Evolutionary conservation across 1,140 invertebrate genomes (phyloP).

Genomic region (Halesus radiatus): DNA sequence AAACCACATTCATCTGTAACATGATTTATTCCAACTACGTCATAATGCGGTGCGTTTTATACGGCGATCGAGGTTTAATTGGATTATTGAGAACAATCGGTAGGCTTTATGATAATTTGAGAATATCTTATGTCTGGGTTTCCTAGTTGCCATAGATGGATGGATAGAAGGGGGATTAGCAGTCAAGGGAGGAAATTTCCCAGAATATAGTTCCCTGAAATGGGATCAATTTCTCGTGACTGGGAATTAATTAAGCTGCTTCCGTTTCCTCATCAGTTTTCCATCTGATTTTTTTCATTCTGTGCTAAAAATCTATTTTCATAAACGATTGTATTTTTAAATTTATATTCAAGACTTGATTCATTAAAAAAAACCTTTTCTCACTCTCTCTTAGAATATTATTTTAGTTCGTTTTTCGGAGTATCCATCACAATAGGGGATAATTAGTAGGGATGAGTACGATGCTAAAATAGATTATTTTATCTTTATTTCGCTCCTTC

Average conservation of each 20-base stretch:
- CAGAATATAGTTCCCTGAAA: conserved; percentile 1
- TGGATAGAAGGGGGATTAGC: background rate
- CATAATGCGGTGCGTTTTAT: background rate
- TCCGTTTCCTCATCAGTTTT: background rate
- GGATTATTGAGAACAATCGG: background rate
- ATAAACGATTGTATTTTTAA: too few relatives aligned
- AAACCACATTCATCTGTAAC: background rate
- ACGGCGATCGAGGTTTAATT: background rate
- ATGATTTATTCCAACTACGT: background rate
- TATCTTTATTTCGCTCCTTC: too few relatives aligned
- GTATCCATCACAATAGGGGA: too few relatives aligned
- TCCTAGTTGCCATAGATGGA: background rate
- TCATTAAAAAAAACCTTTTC: too few relatives aligned
- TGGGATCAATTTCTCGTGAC: conserved; percentile 18
- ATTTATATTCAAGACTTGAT: too few relatives aligned
- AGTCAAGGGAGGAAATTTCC: background rate
- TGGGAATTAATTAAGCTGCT: conserved; percentile 25
- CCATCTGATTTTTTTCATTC: background rate
- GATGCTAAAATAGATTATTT: too few relatives aligned
- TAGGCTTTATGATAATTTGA: background rate
- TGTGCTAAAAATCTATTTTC: background rate
- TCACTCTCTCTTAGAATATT: too few relatives aligned
- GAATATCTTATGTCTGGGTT: background rate
- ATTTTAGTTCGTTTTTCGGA: too few relatives aligned
- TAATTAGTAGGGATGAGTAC: too few relatives aligned